Conservation (phyloP, 2,797 vertebrate species). For the Phataginus tetradactyla region DNA sequence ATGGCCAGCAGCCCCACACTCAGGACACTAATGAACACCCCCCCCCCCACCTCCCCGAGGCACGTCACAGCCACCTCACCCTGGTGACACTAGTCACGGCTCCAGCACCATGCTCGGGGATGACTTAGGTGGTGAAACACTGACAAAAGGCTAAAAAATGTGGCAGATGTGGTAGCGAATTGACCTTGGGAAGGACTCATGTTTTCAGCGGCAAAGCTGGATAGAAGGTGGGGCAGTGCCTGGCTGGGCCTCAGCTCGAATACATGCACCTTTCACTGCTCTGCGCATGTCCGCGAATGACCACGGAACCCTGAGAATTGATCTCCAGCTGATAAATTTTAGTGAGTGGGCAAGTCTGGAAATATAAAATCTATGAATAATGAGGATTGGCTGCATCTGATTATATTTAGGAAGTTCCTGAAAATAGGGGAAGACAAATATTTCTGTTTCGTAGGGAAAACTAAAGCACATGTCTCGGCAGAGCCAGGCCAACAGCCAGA, state of each 20-base stretch:
- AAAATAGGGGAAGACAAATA: background rate
- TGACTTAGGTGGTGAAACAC: too few species aligned
- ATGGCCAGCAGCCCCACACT: background rate
- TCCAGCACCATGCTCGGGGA: too few species aligned
- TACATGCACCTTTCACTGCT: background rate
- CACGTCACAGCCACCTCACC: fast-evolving
- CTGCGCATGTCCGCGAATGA: background rate
- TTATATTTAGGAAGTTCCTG: background rate
- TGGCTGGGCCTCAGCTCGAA: fast-evolving
- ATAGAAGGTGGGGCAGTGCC: background rate
- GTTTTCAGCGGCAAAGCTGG: background rate
- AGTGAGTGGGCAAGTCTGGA: background rate
- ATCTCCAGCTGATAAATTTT: background rate
- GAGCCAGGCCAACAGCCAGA: background rate
- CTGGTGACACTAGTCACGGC: too few species aligned
- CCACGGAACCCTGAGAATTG: background rate
- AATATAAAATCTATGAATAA: background rate
- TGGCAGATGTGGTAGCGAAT: too few species aligned
- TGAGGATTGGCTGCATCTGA: background rate
- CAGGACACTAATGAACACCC: too few species aligned
- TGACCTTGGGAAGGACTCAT: background rate
- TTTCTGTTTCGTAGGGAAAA: background rate
- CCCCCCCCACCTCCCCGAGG: background rate
- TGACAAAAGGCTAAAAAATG: too few species aligned
- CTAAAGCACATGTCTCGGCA: background rate